These are phyloP conservation scores for Murina feae DNA, from an alignment of 2,113 vertebrate species.

Conservation along the genomic window DNA sequence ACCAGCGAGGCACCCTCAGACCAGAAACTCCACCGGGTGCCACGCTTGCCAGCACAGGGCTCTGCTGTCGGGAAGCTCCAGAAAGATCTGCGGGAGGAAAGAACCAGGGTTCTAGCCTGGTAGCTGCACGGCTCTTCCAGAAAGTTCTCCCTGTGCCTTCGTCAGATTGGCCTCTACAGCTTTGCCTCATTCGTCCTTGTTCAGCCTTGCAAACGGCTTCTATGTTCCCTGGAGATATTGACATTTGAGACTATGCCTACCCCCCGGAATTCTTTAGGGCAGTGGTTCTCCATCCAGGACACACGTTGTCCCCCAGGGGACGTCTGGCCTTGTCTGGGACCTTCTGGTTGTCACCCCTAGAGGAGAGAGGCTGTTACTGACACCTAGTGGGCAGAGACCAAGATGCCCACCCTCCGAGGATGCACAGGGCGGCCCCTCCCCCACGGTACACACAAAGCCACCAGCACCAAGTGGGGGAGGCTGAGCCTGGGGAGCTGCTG, in stretches of 20 bases:
- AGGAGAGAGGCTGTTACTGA: neutral
- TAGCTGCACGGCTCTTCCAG: neutral
- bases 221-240: fast-evolving
- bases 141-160: neutral
- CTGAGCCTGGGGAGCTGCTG: neutral
- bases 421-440: fast-evolving
- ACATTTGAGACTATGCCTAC: neutral
- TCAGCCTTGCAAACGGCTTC: neutral
- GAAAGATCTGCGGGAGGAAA: neutral
- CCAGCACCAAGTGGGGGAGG: fast-evolving
- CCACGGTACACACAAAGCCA: neutral
- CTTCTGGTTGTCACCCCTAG: neutral
- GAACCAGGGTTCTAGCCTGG: neutral
- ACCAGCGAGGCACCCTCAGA: neutral
- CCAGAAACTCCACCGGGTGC: neutral
- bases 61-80: too few species aligned
- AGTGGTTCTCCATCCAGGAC: neutral
- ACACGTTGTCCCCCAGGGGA: neutral
- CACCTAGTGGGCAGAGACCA: neutral
- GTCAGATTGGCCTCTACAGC: neutral
- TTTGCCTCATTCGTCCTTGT: too few species aligned
- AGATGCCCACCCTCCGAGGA: fast-evolving
- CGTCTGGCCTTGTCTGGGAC: neutral
- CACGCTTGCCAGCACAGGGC: fast-evolving
- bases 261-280: neutral